Conservation (phyloP, 1,140 invertebrate genomes). For the Ylistrum balloti region DNA sequence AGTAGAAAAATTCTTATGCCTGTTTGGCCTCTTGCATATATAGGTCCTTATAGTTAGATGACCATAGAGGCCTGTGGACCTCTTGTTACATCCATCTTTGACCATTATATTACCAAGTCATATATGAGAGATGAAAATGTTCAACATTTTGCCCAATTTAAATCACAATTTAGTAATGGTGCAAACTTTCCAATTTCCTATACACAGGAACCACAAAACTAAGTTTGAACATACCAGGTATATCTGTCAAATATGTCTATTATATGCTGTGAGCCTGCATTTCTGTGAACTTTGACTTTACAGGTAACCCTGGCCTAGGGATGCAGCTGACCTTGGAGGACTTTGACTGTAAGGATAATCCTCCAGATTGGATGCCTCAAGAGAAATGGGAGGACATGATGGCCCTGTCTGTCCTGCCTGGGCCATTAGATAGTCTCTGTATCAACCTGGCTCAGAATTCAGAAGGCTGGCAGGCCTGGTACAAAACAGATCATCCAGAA, state of each 20-base stretch:
- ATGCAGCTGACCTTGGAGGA: constrained; percentile 81
- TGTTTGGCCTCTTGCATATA: too few relatives aligned
- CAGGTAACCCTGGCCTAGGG: constrained; percentile 81
- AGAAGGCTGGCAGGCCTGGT: constrained; percentile 78
- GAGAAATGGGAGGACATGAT: constrained; percentile 82
- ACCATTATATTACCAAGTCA: not conserved
- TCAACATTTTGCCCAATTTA: too few relatives aligned
- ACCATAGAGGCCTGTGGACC: too few relatives aligned
- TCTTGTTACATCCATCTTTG: not conserved
- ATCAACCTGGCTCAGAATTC: constrained; percentile 76
- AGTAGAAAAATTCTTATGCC: too few relatives aligned
- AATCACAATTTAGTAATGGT: too few relatives aligned
- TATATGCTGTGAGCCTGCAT: too few relatives aligned
- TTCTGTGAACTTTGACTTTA: not conserved
- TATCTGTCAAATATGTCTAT: too few relatives aligned
- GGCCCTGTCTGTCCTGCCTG: constrained; percentile 81
- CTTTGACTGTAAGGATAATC: constrained; percentile 78
- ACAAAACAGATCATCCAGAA: constrained; percentile 76
- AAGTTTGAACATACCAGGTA: too few relatives aligned
- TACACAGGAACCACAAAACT: too few relatives aligned
- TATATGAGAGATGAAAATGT: too few relatives aligned
- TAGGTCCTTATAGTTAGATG: too few relatives aligned
- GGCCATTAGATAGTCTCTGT: constrained; percentile 81
- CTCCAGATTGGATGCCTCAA: constrained; percentile 78
- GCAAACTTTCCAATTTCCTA: too few relatives aligned